Percentiles rank a stretch among this genome's conserved stretches.
These are phyloP conservation scores for Melinopterus prodromus DNA, from an alignment of 2,888 invertebrate genomes.

Conservation along the genomic window DNA sequence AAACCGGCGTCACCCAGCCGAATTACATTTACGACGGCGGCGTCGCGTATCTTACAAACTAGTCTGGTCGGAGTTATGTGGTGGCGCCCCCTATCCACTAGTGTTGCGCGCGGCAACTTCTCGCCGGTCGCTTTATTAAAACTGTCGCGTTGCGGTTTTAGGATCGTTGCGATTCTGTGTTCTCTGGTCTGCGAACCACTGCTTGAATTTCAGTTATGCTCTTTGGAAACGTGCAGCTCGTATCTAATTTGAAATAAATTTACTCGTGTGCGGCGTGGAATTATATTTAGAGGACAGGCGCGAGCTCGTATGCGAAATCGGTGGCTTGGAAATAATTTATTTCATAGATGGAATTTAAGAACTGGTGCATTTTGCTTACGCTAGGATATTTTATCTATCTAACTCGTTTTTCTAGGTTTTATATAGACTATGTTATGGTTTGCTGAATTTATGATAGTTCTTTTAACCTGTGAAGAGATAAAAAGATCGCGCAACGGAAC, in stretches of 20 bases:
- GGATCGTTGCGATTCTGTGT: background rate
- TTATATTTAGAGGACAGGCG: background rate
- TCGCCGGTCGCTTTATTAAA: background rate
- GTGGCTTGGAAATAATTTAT: conserved; percentile 4
- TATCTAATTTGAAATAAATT: conserved; percentile 4
- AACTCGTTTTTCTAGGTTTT: background rate
- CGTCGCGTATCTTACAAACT: background rate
- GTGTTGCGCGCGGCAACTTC: background rate
- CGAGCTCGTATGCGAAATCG: background rate
- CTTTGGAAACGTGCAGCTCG: background rate
- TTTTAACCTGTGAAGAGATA: no score
- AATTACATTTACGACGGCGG: background rate
- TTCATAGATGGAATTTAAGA: background rate
- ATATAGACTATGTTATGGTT: background rate
- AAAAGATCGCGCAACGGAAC: no score
- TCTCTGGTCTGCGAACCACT: background rate
- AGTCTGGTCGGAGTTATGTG: background rate
- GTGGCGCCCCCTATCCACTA: background rate
- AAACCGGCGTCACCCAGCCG: background rate
- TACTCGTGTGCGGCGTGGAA: background rate
- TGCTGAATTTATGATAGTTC: no score
- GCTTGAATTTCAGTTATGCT: background rate
- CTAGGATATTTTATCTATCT: background rate
- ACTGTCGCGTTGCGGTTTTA: background rate
- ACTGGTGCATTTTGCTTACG: background rate